A percentile compares a stretch with the other conserved stretches of the same genome.
Evolutionary conservation across 2,888 invertebrate genomes (phyloP).

Genomic region (Yponomeuta cagnagella): DNA sequence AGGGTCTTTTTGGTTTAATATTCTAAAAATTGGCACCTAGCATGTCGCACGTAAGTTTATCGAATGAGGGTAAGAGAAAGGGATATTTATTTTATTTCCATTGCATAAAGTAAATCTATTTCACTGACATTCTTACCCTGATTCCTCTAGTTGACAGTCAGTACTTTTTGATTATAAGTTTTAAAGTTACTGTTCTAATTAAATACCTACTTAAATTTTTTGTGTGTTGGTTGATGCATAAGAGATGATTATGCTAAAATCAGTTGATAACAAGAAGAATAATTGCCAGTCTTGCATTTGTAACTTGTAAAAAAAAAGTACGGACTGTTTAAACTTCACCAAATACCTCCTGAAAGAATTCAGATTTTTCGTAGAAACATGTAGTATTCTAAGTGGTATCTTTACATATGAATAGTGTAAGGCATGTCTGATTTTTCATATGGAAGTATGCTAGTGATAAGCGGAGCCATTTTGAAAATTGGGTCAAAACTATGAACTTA

Average conservation of each 20-base stretch:
- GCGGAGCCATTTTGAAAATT: background rate
- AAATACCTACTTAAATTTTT: background rate
- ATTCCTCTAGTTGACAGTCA: slow-evolving; percentile 39
- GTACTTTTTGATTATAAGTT: slow-evolving; percentile 32
- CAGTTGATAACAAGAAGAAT: slow-evolving; percentile 19
- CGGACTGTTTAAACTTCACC: slow-evolving; percentile 46
- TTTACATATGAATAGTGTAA: background rate
- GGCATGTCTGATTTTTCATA: slow-evolving; percentile 7
- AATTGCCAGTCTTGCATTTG: slow-evolving; percentile 68
- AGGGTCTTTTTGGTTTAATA: slow-evolving; percentile 59
- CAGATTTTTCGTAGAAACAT: background rate
- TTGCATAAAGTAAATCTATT: slow-evolving; percentile 49
- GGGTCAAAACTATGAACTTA: slow-evolving; percentile 47
- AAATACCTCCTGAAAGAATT: slow-evolving; percentile 45
- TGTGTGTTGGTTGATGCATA: background rate
- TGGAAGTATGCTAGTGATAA: background rate
- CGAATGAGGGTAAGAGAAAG: slow-evolving; percentile 35
- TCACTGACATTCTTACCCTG: slow-evolving; percentile 32
- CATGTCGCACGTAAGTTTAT: slow-evolving; percentile 22
- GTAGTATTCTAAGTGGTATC: background rate
- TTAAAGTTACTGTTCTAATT: slow-evolving; percentile 11
- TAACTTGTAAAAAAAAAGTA: slow-evolving; percentile 46
- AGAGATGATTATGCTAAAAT: background rate
- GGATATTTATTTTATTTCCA: slow-evolving; percentile 55
- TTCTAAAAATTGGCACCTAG: background rate